Percentiles rank a stretch among this genome's conserved stretches.
Conservation (phyloP, 2,888 invertebrate genomes). For the Stenotaenia linearis region DNA sequence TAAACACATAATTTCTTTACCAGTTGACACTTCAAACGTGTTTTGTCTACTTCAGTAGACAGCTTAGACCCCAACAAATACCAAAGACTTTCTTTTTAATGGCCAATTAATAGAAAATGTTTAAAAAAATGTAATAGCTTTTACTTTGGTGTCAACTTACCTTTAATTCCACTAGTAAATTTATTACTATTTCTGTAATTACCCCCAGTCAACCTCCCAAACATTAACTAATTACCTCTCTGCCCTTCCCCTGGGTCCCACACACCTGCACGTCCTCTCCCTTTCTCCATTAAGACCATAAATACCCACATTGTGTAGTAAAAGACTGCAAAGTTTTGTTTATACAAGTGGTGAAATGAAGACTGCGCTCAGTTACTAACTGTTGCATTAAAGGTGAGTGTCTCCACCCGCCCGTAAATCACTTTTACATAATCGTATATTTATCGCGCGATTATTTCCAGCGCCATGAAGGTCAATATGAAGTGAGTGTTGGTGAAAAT, state of each 20-base stretch:
- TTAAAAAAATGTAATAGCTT: too few species aligned
- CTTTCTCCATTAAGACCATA: neutral
- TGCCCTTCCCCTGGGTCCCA: neutral
- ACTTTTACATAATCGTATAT: neutral
- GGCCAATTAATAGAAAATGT: neutral
- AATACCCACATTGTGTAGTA: neutral
- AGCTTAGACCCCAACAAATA: too few species aligned
- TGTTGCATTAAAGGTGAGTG: neutral
- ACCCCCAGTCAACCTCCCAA: neutral
- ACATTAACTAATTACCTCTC: neutral
- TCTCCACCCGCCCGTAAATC: neutral
- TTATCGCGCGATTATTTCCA: neutral
- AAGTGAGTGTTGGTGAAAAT: neutral
- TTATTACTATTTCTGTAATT: neutral
- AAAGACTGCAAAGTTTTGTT: neutral
- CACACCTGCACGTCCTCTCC: neutral
- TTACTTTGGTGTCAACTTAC: neutral
- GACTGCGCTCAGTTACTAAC: neutral
- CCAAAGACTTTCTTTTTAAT: too few species aligned
- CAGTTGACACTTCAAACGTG: too few species aligned
- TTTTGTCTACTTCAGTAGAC: too few species aligned
- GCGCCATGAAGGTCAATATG: neutral
- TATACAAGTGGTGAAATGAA: neutral
- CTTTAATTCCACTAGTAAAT: neutral
- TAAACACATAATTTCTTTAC: too few species aligned